Evolutionary conservation across 2,797 vertebrate species (phyloP), one percentile per base, ranked within the genome.

Genomic region (Lagodon rhomboides): DNA sequence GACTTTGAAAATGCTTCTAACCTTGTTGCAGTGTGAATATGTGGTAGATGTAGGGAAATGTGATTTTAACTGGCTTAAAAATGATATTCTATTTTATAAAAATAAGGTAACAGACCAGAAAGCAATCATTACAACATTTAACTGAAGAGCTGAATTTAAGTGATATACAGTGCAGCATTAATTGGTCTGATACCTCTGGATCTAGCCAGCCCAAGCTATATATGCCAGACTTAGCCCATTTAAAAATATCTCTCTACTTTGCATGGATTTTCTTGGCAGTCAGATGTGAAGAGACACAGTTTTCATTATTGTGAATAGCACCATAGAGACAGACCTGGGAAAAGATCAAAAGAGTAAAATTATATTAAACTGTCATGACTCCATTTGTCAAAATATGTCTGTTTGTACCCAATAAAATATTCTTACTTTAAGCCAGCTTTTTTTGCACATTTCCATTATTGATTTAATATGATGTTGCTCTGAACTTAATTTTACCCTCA

Each of bases 401-500:
- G 55, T 76, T 71, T 67, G 58, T 77, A 85, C 49, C 41, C 59
- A 46, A 47, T 47, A 46, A 74, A 61, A 34, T 62, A 60, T 75
- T 79, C 23, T 77, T 58, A 69, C 67, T 68, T 73, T 83, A 56
- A 72, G 18, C 49, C 68, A 68, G 54, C 23, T 56, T 68, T 86
- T 80, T 79, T 44, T 0, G 34, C 62, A 83, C 50, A 83, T 86
- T 81, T 87, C 59, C 70, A 79, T 87, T 82, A 84, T 78, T 85
- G 80, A 86, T 90, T 88, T 78, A 64, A 72, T 75, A 72, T 75
- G 67, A 84, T 84, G 74, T 75, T 61, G 54, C 72, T 64, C 56
- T 85, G 83, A 85, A 89, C 73, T 86, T 80, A 70, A 84, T 78
- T 84, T 87, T 77, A 88, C 72, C 79, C 74, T 89, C 25, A 50